Base-by-base conservation (phyloP, 2,888 invertebrate genomes). In the Erebia ligea region DNA sequence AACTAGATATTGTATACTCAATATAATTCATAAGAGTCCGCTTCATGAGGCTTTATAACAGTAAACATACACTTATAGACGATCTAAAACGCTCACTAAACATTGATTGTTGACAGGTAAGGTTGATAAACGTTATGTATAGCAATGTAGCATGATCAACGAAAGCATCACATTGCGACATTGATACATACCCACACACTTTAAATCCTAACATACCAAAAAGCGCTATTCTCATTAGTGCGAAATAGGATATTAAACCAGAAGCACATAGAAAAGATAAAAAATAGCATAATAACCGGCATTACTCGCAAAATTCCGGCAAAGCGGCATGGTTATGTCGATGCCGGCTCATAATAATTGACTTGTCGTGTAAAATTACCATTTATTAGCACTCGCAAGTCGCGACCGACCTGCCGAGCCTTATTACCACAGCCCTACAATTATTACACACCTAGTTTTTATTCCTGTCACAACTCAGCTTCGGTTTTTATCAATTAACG, bases 351-450 rank as follows among this genome's bases (percentile, higher is more conserved):
- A 81, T 91, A 91, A 81, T 91, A 91, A 92, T 92, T 92, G 91
- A 91, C 91, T 88, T 91, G 92, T 91, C 91, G 91, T 90, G 89
- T 88, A 86, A 88, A 91, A 92, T 92, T 89, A 90, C 90, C 86
- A 85, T 90, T 90, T 89, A 91, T 92, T 91, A 91, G 84, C 83
- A 86, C 87, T 91, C 91, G 87, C 90, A 17, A 54, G 56, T 59
- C 69, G 68, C 74, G 72, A 73, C 69, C 69, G 73, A 58, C 54
- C 58, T 83, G 81, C 80, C 71, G 83, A 84, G 84, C 73, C 86
- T 86, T 86, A 86, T 90, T 90, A 91, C 86, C 68, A 85, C 82
- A 79, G 80, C 82, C 81, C 84, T 86, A 81, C 86, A 87, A 85
- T 90, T 89, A 89, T 84, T 83, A 63, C 82, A 79, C 81, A 81